Evolutionary conservation across 2,888 invertebrate genomes (phyloP).

Genomic region (Calameuta filiformis): DNA sequence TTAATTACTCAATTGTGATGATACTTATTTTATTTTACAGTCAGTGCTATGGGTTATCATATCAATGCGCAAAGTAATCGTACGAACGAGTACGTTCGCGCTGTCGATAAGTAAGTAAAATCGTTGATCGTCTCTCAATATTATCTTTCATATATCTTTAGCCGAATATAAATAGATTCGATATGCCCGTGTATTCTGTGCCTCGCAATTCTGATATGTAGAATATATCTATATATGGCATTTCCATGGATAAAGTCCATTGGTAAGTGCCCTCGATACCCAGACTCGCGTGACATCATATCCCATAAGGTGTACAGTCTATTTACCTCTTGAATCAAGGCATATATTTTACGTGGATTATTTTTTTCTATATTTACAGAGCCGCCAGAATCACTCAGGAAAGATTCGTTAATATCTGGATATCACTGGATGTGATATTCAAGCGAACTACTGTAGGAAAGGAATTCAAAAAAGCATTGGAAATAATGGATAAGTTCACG

Average conservation of each 20-base stretch:
- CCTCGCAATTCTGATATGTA: too few relatives aligned
- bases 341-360: not conserved
- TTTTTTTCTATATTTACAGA: slow-evolving; percentile 40
- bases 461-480: slow-evolving; percentile 65
- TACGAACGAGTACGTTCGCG: slow-evolving; percentile 61
- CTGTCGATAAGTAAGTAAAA: slow-evolving; percentile 60
- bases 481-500: slow-evolving; percentile 69
- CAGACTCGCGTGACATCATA: too few relatives aligned
- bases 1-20: not conserved
- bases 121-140: not conserved
- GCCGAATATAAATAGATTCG: too few relatives aligned
- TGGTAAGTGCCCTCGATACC: too few relatives aligned
- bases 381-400: slow-evolving; percentile 59
- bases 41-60: slow-evolving; percentile 64
- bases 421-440: slow-evolving; percentile 68
- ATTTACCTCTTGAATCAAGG: too few relatives aligned
- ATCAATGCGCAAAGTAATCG: slow-evolving; percentile 61
- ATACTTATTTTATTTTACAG: slow-evolving; percentile 41
- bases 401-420: slow-evolving; percentile 68
- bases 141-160: not conserved
- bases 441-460: slow-evolving; percentile 64
- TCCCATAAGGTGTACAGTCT: too few relatives aligned
- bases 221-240: too few relatives aligned
- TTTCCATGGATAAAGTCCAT: too few relatives aligned
- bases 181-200: too few relatives aligned